phyloP scores from a whole-genome alignment of 2,113 vertebrate genomes.

The Clarias gariepinus region DNA sequence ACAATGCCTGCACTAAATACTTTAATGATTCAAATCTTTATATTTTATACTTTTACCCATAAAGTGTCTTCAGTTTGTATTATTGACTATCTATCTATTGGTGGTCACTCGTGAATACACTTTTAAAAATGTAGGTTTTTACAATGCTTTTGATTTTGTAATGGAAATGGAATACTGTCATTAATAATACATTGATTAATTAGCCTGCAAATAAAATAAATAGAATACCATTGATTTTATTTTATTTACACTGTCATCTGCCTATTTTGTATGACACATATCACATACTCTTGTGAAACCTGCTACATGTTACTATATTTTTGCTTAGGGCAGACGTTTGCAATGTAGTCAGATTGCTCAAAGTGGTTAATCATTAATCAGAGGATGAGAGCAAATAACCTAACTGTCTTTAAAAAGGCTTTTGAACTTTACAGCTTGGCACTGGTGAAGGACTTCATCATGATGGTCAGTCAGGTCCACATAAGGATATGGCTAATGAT shows the following conservation, averaged over 20 bases:
- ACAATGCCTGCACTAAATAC: neutral
- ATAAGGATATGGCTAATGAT: constrained; percentile 54
- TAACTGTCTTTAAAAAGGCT: constrained; percentile 18
- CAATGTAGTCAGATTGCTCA: neutral
- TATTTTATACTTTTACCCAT: neutral
- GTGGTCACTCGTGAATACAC: neutral
- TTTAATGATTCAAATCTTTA: neutral
- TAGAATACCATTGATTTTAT: neutral
- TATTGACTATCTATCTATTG: neutral
- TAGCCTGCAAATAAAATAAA: neutral
- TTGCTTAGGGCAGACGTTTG: neutral
- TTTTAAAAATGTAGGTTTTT: neutral
- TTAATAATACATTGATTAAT: neutral
- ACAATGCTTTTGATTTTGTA: neutral
- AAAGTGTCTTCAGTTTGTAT: neutral
- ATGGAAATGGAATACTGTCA: neutral
- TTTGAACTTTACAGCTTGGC: neutral
- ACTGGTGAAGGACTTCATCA: constrained; percentile 46
- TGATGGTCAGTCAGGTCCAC: constrained; percentile 55
- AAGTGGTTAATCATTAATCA: constrained; percentile 22
- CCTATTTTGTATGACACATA: neutral
- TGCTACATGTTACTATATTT: neutral
- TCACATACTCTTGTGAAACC: neutral
- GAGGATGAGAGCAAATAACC: neutral
- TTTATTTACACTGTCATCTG: neutral